Evolutionary conservation across 2,797 vertebrate genomes (phyloP).

Genomic region (Falco rusticolus): DNA sequence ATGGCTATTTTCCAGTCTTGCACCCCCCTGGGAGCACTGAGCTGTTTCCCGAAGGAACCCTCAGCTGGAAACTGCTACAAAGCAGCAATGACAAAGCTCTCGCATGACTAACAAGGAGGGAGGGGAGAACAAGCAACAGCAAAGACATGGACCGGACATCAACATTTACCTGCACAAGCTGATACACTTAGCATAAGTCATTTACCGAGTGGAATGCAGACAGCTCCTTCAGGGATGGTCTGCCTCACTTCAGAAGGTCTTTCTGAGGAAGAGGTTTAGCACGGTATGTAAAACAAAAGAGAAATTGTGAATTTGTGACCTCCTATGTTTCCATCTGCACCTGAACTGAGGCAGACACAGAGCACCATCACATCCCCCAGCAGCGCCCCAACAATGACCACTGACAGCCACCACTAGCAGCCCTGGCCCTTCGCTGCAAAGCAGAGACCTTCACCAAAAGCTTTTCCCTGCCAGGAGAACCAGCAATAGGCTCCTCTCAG

Average conservation of each 20-base stretch:
- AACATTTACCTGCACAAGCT: not conserved
- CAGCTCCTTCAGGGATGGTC: not conserved
- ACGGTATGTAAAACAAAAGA: not conserved
- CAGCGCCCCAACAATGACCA: not conserved
- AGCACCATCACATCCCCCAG: not conserved
- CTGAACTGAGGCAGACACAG: not conserved
- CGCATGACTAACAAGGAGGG: fast-evolving
- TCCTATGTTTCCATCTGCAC: not conserved
- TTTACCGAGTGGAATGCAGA: not conserved
- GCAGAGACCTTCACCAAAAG: not conserved
- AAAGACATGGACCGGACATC: not conserved
- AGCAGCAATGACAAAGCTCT: not conserved
- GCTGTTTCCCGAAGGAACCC: not conserved
- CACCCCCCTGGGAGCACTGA: not conserved
- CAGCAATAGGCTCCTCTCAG: not conserved
- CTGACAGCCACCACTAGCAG: not conserved
- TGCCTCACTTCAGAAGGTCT: not conserved
- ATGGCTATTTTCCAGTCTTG: not conserved
- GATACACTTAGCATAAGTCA: not conserved
- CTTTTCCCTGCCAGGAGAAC: not conserved
- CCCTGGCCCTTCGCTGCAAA: not conserved
- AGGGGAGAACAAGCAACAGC: not conserved
- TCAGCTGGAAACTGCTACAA: not conserved
- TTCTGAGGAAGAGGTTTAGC: not conserved
- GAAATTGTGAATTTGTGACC: not conserved